Evolutionary conservation across 2,113 vertebrate genomes (phyloP).

Genomic region (Numida meleagris): DNA sequence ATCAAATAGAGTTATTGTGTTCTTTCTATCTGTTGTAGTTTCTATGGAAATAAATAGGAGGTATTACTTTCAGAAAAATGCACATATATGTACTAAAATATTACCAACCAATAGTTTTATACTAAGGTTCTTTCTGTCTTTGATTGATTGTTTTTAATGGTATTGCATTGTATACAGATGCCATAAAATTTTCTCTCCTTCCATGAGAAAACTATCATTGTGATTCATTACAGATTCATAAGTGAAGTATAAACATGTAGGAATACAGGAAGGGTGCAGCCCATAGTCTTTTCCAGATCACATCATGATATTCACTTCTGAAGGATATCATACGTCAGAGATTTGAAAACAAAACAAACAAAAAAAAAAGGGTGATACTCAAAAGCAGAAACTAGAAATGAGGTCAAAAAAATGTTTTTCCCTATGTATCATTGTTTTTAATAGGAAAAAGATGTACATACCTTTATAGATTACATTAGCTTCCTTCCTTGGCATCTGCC

Average conservation of each 20-base stretch:
- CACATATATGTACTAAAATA: background rate
- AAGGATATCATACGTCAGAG: background rate
- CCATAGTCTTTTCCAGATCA: background rate
- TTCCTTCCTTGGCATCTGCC: background rate
- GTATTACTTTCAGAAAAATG: too few relatives aligned
- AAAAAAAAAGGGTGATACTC: too few relatives aligned
- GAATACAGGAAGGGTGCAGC: constrained; percentile 3
- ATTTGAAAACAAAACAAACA: too few relatives aligned
- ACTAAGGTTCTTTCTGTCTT: background rate
- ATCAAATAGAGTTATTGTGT: too few relatives aligned
- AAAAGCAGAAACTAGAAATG: background rate
- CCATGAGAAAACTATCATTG: background rate
- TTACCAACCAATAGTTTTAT: background rate
- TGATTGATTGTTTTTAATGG: background rate
- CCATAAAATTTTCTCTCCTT: background rate
- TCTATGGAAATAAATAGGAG: too few relatives aligned
- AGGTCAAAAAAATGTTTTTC: background rate
- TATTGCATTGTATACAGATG: background rate
- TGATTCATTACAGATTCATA: background rate
- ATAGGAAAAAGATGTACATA: background rate
- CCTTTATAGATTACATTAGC: background rate
- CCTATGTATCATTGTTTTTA: background rate
- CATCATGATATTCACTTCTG: constrained; percentile 2
- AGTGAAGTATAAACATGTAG: background rate
- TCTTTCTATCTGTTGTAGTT: too few relatives aligned